Evolutionary conservation across 2,888 invertebrate genomes (phyloP), one percentile per base, ranked within the genome.

Genomic region (Cheilosia impressa): DNA sequence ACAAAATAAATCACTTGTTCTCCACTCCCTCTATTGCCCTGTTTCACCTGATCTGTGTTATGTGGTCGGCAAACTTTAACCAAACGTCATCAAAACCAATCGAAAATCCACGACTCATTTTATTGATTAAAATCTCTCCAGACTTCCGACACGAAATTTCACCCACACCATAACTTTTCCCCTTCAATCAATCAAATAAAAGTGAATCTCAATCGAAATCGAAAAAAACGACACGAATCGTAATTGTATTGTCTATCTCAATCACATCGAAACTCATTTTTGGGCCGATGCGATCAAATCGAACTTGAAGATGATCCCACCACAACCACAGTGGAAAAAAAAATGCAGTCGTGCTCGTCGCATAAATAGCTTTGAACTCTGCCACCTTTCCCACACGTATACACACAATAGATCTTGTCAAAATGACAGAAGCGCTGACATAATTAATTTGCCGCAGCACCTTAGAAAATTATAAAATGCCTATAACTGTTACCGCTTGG

Each of bases 331-430:
- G 27, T 27, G 24, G 27, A 1, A 53, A 43, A 10, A 22, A 31
- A 19, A 47, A 5, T 10, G 6, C 5, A 34, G 17, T 50, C 17
- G 53, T 55, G 63, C 7, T 45, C 19, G 50, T 34, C 34, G 47
- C 22, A 47, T 47, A 57, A 63, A 78, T 58, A 47, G 13, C 34
- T 73, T 60, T 73, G 79, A 79, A 65, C 79, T 73, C 58, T 79
- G 71, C 24, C 55, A 47, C 38, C 50, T 57, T 75, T 41, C 31
- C 27, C 27, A 38, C 27, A n/a, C 24, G 17, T 19, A 27, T 27
- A 45, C 4, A 38, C 38, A 65, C 27, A 9, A 17, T 15, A n/a
- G 31, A 9, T 24, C 3, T 43, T 22, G 24, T 58, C 58, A 22
- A 62, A 45, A 27, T 15, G 2, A 13, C 27, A 45, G 27, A 31